Base-by-base conservation (phyloP, 2,888 invertebrate genomes). In the Drosophila prostipennis region DNA sequence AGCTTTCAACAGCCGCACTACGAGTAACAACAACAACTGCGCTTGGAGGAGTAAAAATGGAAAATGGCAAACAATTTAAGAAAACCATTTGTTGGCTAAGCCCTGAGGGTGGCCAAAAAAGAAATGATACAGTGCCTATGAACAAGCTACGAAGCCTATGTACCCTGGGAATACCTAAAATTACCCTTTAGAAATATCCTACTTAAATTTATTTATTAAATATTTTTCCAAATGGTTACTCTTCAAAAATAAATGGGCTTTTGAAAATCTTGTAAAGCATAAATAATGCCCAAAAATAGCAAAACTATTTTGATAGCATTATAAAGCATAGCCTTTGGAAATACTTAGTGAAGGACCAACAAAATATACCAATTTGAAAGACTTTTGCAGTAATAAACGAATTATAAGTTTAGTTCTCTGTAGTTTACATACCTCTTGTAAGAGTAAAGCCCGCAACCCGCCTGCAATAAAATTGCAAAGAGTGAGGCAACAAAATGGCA, bases 41-140 rank as follows among this genome's bases (percentile, higher is more conserved):
- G 39, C 57, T 45, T 36, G 69, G n/a, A 13, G 11, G 67, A 55
- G 58, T 51, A 70, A 78, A 80, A 81, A 79, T 78, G 51, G 64
- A 80, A 83, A 79, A 77, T 78, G 51, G 80, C 81, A 81, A 82
- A 82, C 84, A 84, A 84, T 82, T 81, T 84, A 82, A 82, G 84
- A 80, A 82, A 84, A 75, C 84, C 81, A 84, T 84, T 82, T 82
- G 77, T 79, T 78, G 75, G 65, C 71, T 65, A 56, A 70, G 77
- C 84, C 84, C 70, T 63, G 29, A 29, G 78, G 77, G 64, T 43
- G 60, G 52, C 39, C 55, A 49, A 74, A 40, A 40, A 39, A 56
- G 37, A 58, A 43, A 68, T 54, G 57, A 43, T 39, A 10, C 6
- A 26, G 3, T 8, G 56, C n/a, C 13, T 13, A 49, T 42, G 16